Conservation (phyloP, 2,113 vertebrate genomes). For the Dipodomys spectabilis region DNA sequence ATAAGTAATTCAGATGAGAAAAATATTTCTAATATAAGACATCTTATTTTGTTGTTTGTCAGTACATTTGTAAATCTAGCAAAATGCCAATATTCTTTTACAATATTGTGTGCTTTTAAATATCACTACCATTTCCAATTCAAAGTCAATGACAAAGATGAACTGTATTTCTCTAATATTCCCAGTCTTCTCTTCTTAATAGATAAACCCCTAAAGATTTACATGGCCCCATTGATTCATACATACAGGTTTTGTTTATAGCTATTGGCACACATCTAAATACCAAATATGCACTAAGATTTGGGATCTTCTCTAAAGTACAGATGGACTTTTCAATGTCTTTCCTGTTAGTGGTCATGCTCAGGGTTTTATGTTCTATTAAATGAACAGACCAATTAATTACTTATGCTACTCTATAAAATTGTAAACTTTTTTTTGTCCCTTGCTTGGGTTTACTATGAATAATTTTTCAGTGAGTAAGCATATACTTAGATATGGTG, state of each 20-base stretch:
- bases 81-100: background rate
- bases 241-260: background rate
- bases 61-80: background rate
- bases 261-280: background rate
- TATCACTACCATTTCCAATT: background rate
- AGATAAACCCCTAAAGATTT: background rate
- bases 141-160: background rate
- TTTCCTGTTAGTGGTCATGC: background rate
- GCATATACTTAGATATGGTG: background rate
- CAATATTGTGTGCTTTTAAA: background rate
- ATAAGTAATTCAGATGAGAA: background rate
- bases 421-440: background rate
- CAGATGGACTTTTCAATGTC: background rate
- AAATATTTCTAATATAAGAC: background rate
- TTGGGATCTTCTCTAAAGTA: background rate
- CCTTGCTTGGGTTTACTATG: background rate
- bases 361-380: background rate
- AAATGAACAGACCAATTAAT: background rate
- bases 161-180: background rate
- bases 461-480: background rate
- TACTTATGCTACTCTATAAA: background rate
- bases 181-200: background rate
- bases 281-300: background rate
- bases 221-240: background rate
- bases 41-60: background rate